Evolutionary conservation across 1,140 invertebrate species (phyloP).

Genomic region (Philotrypesis tridentata): DNA sequence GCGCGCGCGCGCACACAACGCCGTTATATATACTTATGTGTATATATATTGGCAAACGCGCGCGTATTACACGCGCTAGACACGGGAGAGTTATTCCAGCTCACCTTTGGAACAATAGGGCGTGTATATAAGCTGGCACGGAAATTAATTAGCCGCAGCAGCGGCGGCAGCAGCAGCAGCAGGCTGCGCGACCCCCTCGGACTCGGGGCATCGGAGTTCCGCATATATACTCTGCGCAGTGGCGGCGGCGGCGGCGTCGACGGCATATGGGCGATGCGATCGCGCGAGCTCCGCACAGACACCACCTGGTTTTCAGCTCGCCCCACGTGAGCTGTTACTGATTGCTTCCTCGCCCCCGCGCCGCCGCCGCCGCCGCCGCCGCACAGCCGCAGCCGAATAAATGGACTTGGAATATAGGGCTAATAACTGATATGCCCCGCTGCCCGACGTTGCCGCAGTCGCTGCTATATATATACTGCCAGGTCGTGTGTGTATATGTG

Average conservation of each 20-base stretch:
- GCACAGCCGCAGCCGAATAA: background rate
- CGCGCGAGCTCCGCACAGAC: background rate
- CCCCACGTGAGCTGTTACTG: conserved; percentile 14
- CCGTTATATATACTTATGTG: too few relatives aligned
- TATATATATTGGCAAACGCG: too few relatives aligned
- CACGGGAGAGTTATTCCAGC: background rate
- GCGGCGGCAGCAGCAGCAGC: background rate
- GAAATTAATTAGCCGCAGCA: conserved; percentile 20
- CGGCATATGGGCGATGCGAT: conserved; percentile 20
- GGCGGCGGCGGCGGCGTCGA: too few relatives aligned
- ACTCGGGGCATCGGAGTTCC: background rate
- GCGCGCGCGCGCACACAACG: too few relatives aligned
- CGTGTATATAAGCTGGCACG: background rate
- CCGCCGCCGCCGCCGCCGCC: too few relatives aligned
- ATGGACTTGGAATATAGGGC: background rate
- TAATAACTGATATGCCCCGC: background rate
- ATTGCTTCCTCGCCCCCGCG: conserved; percentile 15
- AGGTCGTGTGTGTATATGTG: background rate
- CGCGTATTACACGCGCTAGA: too few relatives aligned
- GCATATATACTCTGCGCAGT: background rate
- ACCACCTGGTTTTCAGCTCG: conserved; percentile 24
- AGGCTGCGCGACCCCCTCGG: conserved; percentile 1
- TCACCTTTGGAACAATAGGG: conserved; percentile 2
- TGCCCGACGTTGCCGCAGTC: background rate
- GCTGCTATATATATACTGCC: background rate